Evolutionary conservation across 2,888 invertebrate species (phyloP).

Genomic region (Trisateles emortualis): DNA sequence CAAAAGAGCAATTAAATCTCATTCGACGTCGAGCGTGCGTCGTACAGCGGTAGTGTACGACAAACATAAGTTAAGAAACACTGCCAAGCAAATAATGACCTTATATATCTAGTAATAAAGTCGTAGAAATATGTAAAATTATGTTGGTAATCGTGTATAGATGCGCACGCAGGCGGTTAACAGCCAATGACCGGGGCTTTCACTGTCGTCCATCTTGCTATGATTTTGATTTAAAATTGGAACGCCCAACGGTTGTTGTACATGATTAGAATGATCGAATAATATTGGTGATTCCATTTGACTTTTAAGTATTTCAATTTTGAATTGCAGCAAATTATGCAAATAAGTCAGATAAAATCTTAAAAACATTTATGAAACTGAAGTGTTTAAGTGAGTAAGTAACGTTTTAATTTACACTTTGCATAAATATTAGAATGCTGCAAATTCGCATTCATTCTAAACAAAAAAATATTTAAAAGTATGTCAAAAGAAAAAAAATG

Average conservation of each 20-base stretch:
- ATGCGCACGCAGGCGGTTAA: conserved; percentile 74
- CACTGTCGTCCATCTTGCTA: conserved; percentile 79
- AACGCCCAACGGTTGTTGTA: conserved; percentile 61
- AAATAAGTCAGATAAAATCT: too few relatives aligned
- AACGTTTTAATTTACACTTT: background rate
- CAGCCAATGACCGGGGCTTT: conserved; percentile 87
- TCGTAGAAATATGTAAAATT: conserved; percentile 5
- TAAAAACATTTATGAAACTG: too few relatives aligned
- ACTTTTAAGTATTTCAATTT: background rate
- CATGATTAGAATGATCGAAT: conserved; percentile 44
- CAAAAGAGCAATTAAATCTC: conserved; percentile 83
- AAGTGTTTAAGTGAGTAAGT: too few relatives aligned
- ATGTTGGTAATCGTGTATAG: conserved; percentile 67
- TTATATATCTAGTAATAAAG: background rate
- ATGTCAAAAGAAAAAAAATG: too few relatives aligned
- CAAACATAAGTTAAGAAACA: conserved; percentile 18
- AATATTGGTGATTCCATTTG: background rate
- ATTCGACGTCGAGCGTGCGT: conserved; percentile 72
- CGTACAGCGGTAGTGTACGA: conserved; percentile 56
- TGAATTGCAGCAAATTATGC: background rate
- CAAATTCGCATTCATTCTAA: too few relatives aligned
- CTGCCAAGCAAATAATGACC: conserved; percentile 6
- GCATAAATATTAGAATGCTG: too few relatives aligned
- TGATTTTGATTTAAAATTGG: conserved; percentile 76
- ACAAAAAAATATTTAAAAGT: too few relatives aligned